A percentile compares a stretch with the other conserved stretches of the same genome.
These are phyloP conservation scores for Hypselothyrea guttata DNA, from an alignment of 2,888 invertebrate genomes.

Conservation along the genomic window DNA sequence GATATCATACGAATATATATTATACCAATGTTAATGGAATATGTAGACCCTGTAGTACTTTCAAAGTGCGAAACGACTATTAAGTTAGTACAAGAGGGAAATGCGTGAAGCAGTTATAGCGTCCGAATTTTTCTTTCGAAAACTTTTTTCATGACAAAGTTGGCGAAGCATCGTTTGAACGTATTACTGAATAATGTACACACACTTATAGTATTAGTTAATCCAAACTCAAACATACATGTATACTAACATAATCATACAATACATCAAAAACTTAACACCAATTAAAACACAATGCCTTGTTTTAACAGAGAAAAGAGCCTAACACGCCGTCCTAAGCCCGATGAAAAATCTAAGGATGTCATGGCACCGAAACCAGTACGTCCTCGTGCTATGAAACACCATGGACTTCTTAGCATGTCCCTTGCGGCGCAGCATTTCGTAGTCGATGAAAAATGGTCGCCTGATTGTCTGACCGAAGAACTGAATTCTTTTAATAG, in stretches of 20 bases:
- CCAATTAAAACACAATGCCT: not conserved
- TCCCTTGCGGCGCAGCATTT: conserved; percentile 76
- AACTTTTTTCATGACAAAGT: no score
- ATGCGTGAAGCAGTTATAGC: no score
- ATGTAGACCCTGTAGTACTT: no score
- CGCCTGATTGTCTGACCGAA: conserved; percentile 67
- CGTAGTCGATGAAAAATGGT: conserved; percentile 79
- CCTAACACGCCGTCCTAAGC: conserved; percentile 23
- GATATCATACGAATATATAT: no score
- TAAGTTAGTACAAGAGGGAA: no score
- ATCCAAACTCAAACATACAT: not conserved
- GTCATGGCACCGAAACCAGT: conserved; percentile 72
- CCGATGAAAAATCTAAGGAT: conserved; percentile 35
- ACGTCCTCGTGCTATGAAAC: conserved; percentile 66
- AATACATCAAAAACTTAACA: no score
- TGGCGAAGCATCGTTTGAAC: no score
- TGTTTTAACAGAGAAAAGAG: conserved; percentile 1
- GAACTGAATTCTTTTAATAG: conserved; percentile 76
- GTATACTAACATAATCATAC: not conserved
- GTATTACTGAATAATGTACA: no score
- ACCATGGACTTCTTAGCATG: conserved; percentile 80
- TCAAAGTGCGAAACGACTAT: no score
- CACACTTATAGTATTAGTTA: no score
- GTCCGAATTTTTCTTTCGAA: no score
- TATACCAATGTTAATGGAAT: no score